These are phyloP conservation scores for Hydrozoanthus gracilis DNA, from an alignment of 92 coral and sea anemone species.

Conservation along the genomic window DNA sequence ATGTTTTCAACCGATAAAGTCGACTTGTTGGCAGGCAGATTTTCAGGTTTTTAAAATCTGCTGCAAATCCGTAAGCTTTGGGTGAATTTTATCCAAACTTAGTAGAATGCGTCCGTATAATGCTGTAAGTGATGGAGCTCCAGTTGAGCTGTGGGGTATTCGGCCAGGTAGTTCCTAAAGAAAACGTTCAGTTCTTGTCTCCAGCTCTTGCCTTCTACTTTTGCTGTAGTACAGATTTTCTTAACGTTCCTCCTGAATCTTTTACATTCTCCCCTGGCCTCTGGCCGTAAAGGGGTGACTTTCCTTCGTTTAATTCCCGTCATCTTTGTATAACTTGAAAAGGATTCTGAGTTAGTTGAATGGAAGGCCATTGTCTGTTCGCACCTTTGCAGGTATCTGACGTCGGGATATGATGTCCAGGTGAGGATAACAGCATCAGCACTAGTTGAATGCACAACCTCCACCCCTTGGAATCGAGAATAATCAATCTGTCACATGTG, in stretches of 20 bases:
- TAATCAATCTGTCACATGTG: too few relatives aligned
- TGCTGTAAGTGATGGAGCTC: slow-evolving; percentile 11
- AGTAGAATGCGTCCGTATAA: too few relatives aligned
- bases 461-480: too few relatives aligned
- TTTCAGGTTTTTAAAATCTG: too few relatives aligned
- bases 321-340: slow-evolving; percentile 27
- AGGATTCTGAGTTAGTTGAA: slow-evolving; percentile 53
- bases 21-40: too few relatives aligned
- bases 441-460: too few relatives aligned
- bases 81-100: too few relatives aligned
- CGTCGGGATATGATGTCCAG: slow-evolving; percentile 53
- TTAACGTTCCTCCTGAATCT: slow-evolving; percentile 50
- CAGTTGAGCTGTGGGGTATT: slow-evolving; percentile 28
- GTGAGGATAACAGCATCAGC: too few relatives aligned
- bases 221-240: slow-evolving; percentile 45
- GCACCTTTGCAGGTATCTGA: slow-evolving; percentile 48
- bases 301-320: slow-evolving; percentile 48
- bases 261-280: slow-evolving; percentile 48
- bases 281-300: slow-evolving; percentile 51
- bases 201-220: slow-evolving; percentile 16
- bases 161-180: slow-evolving; percentile 45
- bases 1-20: too few relatives aligned
- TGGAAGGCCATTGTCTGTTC: slow-evolving; percentile 53
- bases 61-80: too few relatives aligned
- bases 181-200: too few relatives aligned